Evolutionary conservation across 35 echinoderm and acorn worm species (phyloP), one percentile per base, ranked within the genome.

Genomic region (Ophiothrix spiculata): DNA sequence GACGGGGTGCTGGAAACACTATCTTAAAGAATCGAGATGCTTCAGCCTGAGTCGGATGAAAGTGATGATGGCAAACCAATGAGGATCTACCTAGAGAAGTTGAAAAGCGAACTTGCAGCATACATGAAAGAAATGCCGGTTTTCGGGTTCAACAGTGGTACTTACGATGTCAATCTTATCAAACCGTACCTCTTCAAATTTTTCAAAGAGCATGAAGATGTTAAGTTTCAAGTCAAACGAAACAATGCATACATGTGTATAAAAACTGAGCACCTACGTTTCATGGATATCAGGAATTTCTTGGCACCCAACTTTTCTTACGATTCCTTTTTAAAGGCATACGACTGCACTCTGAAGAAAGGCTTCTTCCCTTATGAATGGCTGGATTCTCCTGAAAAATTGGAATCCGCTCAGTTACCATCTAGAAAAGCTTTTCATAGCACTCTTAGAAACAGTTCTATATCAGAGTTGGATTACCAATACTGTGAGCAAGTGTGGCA

Each of bases 311-410:
- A 31, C 0, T 54, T 60, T 32, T 64, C 39, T 35, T 81, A 81
- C 39, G 39, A 60, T 1, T 38, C 77, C 4, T 82, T 88, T 81
- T 40, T 88, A 8, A 88, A 88, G 36, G 86, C 77, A 11, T 88
- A 88, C 21, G 33, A 88, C 36, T 88, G 86, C 54, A n/a, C 49
- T 0, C 77, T 85, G 54, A 54, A 11, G 0, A 88, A 88, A 33
- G 86, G 82, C 0, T 93, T 88, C 37, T 93, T 93, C 40, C 80
- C 91, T 3, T 93, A 93, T 37, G 79, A 93, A 21, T 93, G 91
- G 85, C 6, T 92, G 0, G 80, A 92, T 64, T 10, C 0, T 86
- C n/a, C 88, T 0, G 35, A 39, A 3, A 92, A 88, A 37, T 39
- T 88, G 0, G 25, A 80, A 31, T 12, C 0, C 1, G 14, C 84